Evolutionary conservation across 2,888 invertebrate genomes (phyloP), one percentile per base, ranked within the genome.

Genomic region (Mermis nigrescens): DNA sequence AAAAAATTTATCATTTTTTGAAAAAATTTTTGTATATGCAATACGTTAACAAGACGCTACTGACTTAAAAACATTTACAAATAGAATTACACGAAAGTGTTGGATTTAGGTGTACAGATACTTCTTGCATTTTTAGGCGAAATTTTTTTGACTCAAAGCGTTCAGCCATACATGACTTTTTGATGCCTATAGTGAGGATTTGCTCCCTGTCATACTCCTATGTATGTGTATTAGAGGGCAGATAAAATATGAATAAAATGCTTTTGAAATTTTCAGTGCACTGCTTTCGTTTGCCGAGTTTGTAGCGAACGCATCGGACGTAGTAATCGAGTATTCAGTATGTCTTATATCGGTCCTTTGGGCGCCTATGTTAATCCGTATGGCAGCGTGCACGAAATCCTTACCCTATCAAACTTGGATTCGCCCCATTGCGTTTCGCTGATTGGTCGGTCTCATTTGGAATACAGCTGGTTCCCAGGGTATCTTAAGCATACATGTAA

Each of bases 391-490:
- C 85, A 85, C 68, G 86, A 87, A 71, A 86, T 84, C 2, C 77
- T 87, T 48, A 87, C 86, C 0, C 24, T 48, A 24, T 22, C 51
- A 7, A 38, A 19, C 7, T 71, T 77, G 19, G 67, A 70, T 61
- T 69, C 70, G 55, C 71, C 70, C 1, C 63, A 65, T 15, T 70
- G 72, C 61, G 28, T 81, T 22, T 65, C 69, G 12, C 65, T 73
- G 31, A 74, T 78, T 31, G 75, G 77, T 2, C 66, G 73, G 54
- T 79, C 83, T 1, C 82, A 83, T 1, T 80, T 80, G n/a, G 80
- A 83, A 65, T 83, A 82, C 69, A 83, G 82, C 63, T 87, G 87
- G 87, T 87, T 87, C 73, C 86, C 86, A 3, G 86, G 85, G 82
- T 83, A 76, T n/a, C n/a, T n/a, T n/a, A n/a, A n/a, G n/a, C n/a